Base-by-base conservation (phyloP, 2,888 invertebrate genomes). In the Laothoe populi region DNA sequence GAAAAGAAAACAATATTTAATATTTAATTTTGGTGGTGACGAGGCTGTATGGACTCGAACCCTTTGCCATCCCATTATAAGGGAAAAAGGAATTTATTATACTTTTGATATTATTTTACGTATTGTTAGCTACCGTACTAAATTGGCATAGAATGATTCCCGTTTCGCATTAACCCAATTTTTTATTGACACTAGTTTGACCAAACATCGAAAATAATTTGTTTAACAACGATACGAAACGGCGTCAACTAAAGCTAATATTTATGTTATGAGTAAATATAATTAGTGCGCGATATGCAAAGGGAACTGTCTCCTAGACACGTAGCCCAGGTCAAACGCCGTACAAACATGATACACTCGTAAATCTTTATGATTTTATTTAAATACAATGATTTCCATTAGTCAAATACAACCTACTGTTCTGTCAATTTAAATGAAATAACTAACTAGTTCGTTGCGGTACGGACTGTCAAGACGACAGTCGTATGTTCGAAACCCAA, bases 141-240 rank as follows among this genome's bases (percentile, higher is more conserved):
- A 44, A 44, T 44, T 44, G 1, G 44, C 44, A 7, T 10, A 8
- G 16, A 19, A 19, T 19, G 19, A 7, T 19, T 44, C 44, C 48
- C 24, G 49, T 53, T 61, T 57, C 35, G 23, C 45, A 21, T 49
- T 68, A 66, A 68, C 66, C 67, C 58, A 66, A n/a, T 63, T 71
- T 71, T 68, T 66, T 66, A 66, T 71, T 68, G 64, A 65, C 67
- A 57, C 35, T 60, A 60, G 44, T 65, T 57, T 63, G 49, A 31
- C 62, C 63, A 66, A 67, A 65, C 45, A 66, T 59, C 57, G 64
- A 62, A 71, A 67, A 69, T 61, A 66, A 67, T 64, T 62, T 66
- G 65, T 68, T 42, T 69, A 24, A 13, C 19, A 42, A 57, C 66
- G 68, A 70, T 70, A 68, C 16, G 16, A 19, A 59, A 42, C 61